A percentile compares a stretch with the other conserved stretches of the same genome.
These are phyloP conservation scores for Aphelocoma californica DNA, from an alignment of 2,797 vertebrate species.

Conservation along the genomic window DNA sequence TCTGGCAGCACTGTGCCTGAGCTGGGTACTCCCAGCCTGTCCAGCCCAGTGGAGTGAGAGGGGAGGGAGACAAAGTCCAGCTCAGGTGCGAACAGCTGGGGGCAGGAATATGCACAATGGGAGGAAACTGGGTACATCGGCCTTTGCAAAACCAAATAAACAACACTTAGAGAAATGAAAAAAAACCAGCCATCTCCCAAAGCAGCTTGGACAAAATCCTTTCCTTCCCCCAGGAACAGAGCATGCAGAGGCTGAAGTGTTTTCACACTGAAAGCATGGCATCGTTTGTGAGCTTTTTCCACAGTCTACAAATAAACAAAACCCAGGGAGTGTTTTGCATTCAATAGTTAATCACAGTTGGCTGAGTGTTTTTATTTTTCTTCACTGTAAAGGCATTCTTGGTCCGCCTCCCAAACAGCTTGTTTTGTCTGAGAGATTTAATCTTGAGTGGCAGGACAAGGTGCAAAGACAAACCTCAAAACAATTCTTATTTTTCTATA, in stretches of 20 bases:
- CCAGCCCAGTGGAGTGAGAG: not conserved
- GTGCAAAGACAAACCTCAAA: conserved; percentile 55
- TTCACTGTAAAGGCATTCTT: conserved; percentile 59
- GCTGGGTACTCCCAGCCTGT: not conserved
- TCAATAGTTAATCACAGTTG: conserved; percentile 65
- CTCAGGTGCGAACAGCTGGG: conserved; percentile 17
- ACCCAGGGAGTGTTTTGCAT: conserved; percentile 54
- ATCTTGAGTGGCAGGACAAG: conserved; percentile 64
- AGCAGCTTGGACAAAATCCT: not conserved
- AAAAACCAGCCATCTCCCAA: not conserved
- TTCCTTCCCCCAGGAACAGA: not conserved
- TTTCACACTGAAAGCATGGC: conserved; percentile 18
- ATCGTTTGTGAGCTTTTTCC: conserved; percentile 4
- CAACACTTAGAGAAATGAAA: not conserved
- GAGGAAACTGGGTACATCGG: not conserved
- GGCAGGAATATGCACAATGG: not conserved
- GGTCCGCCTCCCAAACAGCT: conserved; percentile 59
- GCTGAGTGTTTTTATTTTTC: conserved; percentile 63
- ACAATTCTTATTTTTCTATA: conserved; percentile 41
- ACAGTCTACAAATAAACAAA: conserved; percentile 57
- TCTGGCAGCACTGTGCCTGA: not conserved
- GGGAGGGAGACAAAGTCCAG: not conserved
- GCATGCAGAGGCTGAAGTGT: not conserved
- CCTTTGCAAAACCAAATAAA: not conserved
- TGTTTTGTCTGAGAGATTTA: conserved; percentile 66